phyloP scores from a whole-genome alignment of 2,888 invertebrate genomes.

The Euzetes globulus region DNA sequence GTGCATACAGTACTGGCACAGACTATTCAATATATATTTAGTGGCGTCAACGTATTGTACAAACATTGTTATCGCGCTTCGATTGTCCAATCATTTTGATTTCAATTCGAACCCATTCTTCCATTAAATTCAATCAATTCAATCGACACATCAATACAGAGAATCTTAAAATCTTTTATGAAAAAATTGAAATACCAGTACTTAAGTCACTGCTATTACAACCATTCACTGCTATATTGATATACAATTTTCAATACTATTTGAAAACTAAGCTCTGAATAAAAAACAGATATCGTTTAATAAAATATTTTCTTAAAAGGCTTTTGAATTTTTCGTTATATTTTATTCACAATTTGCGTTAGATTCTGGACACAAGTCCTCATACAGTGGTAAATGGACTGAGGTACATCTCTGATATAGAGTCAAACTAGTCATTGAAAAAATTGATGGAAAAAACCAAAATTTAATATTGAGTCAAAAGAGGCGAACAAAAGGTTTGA shows the following conservation, averaged over 20 bases:
- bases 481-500: background rate
- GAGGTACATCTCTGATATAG: background rate
- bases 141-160: slow-evolving; percentile 18
- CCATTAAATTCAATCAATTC: slow-evolving; percentile 22
- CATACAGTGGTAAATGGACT: background rate
- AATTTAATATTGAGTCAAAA: background rate
- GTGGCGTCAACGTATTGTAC: slow-evolving; percentile 22
- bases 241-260: background rate
- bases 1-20: background rate
- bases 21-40: slow-evolving; percentile 20
- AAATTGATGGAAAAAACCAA: background rate
- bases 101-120: slow-evolving; percentile 19
- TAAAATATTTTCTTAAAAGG: background rate
- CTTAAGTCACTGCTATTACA: slow-evolving; percentile 30
- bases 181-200: slow-evolving; percentile 28
- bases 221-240: background rate
- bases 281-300: slow-evolving; percentile 1
- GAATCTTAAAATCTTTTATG: slow-evolving; percentile 28
- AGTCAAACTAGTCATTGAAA: background rate
- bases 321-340: background rate
- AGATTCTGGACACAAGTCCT: background rate
- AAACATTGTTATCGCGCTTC: slow-evolving; percentile 31
- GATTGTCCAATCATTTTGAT: slow-evolving; percentile 29
- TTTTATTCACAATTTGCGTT: background rate
- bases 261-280: background rate